Evolutionary conservation across 2,113 vertebrate species (phyloP), one percentile per base, ranked within the genome.

Genomic region (Merops nubicus): DNA sequence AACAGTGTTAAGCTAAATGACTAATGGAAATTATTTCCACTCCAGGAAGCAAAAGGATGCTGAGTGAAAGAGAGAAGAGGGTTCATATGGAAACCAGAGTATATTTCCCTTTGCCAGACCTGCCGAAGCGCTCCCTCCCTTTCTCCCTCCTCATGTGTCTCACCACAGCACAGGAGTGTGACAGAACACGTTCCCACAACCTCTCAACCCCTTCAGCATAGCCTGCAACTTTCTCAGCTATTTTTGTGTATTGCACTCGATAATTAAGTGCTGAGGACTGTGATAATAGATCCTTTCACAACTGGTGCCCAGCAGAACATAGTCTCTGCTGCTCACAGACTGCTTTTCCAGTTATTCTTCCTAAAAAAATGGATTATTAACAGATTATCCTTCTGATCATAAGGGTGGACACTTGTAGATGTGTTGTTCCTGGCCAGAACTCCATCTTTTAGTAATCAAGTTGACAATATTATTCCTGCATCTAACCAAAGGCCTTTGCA

Each of bases 121-220:
- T 6, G 1, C 65, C 19, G 0, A 92, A 93, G 62, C 40, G 36
- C 15, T 62, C 45, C 40, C 36, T 85, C 34, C 91, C 76, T 40
- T 95, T 86, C 40, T 70, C 78, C 70, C 72, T 79, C 2, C 0
- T 81, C 1, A 0, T 60, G 57, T 53, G 57, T 91, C 85, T 95
- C 45, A 5, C 70, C 74, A 90, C 79, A 90, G 82, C 85, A 54
- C 12, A 1, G 82, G 91, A 34, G 34, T 90, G 85, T 91, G 93
- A 89, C 94, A 97, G 94, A 96, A 91, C 70, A 88, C 83, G 82
- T 96, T 97, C 91, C 96, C 96, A 97, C 94, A 95, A 93, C 90
- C 89, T 96, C 96, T 96, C 89, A 95, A 96, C 95, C 77, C 93
- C n/a, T 93, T 93, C 85, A 65, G 85, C 79, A 33, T 54, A 88